Evolutionary conservation across 2,888 invertebrate genomes (phyloP).

Genomic region (Eupelmus urozonus): DNA sequence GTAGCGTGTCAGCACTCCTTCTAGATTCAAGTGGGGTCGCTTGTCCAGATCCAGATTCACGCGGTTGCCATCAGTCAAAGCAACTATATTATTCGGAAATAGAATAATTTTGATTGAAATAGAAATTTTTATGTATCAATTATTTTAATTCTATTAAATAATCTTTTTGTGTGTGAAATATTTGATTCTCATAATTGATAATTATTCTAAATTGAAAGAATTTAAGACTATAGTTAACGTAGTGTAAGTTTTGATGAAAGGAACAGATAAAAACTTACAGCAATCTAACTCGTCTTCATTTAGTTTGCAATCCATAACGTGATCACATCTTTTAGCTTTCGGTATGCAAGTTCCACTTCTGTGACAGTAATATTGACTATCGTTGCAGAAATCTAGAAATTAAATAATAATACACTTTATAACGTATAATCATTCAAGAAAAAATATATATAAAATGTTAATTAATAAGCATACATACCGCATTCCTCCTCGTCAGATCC

Average conservation of each 20-base stretch:
- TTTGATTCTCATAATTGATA: not conserved
- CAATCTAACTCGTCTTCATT: slow-evolving; percentile 90
- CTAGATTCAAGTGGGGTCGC: slow-evolving; percentile 80
- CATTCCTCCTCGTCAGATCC: slow-evolving; percentile 87
- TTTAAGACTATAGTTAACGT: not conserved
- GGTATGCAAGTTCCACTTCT: slow-evolving; percentile 83
- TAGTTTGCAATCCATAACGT: slow-evolving; percentile 81
- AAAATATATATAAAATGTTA: not conserved
- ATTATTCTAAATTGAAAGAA: not conserved
- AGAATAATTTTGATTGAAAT: not conserved
- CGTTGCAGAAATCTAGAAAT: slow-evolving; percentile 80
- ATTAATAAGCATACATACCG: slow-evolving; percentile 77
- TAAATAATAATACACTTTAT: not conserved
- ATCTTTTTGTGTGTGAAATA: not conserved
- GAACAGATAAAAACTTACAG: slow-evolving; percentile 79
- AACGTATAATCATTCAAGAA: too few species aligned
- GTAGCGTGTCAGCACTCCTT: slow-evolving; percentile 83
- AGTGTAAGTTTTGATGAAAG: not conserved
- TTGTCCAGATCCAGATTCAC: slow-evolving; percentile 81
- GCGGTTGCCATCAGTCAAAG: slow-evolving; percentile 83
- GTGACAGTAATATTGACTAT: slow-evolving; percentile 82
- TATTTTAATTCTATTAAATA: not conserved
- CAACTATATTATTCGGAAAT: slow-evolving; percentile 78
- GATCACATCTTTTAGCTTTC: slow-evolving; percentile 82
- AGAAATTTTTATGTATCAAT: too few species aligned